phyloP scores from a whole-genome alignment of 2,888 invertebrate species.

The Epinotia bilunana region DNA sequence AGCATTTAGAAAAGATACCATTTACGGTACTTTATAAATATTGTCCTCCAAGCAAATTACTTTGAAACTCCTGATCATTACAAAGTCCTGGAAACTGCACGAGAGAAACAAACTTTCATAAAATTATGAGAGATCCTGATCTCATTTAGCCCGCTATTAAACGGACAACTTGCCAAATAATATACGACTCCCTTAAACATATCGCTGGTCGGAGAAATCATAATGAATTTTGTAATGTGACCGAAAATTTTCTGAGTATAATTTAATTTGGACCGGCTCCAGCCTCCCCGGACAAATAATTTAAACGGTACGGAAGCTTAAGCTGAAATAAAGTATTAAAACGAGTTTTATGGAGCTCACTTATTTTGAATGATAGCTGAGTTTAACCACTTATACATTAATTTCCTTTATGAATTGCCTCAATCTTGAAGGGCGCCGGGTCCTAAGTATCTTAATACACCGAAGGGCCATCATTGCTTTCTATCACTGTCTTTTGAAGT shows the following conservation, averaged over 20 bases:
- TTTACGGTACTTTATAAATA: background rate
- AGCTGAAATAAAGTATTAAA: constrained; percentile 81
- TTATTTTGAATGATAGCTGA: constrained; percentile 76
- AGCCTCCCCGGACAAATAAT: constrained; percentile 78
- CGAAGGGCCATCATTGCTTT: constrained; percentile 33
- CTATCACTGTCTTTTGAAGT: constrained; percentile 31
- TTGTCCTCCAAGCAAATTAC: background rate
- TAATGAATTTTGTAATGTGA: constrained; percentile 73
- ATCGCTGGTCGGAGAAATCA: constrained; percentile 63
- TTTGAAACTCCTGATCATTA: background rate
- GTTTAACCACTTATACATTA: constrained; percentile 72
- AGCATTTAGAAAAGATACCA: background rate
- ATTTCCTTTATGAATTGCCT: constrained; percentile 69
- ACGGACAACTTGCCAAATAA: constrained; percentile 58
- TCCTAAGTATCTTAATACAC: constrained; percentile 37
- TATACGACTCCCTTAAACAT: constrained; percentile 58
- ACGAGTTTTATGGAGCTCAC: constrained; percentile 75
- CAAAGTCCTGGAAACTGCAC: constrained; percentile 4
- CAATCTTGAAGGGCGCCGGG: constrained; percentile 49
- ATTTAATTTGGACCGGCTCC: constrained; percentile 82
- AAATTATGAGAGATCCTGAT: constrained; percentile 44
- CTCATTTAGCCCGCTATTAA: constrained; percentile 52
- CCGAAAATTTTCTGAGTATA: constrained; percentile 75
- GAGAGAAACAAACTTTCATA: constrained; percentile 51
- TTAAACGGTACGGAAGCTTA: constrained; percentile 80